These are phyloP conservation scores for Eilema sororculum DNA, from an alignment of 2,888 invertebrate species.

Conservation along the genomic window DNA sequence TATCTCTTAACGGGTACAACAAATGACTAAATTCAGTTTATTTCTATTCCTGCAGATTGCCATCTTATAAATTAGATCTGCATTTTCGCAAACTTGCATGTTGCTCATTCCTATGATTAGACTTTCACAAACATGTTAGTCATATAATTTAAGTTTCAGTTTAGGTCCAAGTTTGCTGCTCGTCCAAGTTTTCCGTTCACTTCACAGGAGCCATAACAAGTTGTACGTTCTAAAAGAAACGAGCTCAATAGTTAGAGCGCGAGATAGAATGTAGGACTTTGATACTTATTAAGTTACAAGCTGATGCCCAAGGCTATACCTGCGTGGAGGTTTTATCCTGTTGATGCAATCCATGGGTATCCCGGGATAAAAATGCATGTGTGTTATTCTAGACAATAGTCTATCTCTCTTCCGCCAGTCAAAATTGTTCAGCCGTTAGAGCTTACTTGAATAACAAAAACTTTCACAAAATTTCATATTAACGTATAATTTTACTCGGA, in stretches of 20 bases:
- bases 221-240: constrained; percentile 15
- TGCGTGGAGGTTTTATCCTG: too few relatives aligned
- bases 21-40: too few relatives aligned
- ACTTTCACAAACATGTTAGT: constrained; percentile 28
- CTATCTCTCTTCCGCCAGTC: too few relatives aligned
- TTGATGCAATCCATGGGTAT: too few relatives aligned
- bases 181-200: constrained; percentile 25
- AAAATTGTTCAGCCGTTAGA: too few relatives aligned
- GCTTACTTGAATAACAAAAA: too few relatives aligned
- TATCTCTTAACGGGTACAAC: too few relatives aligned
- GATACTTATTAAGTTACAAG: not conserved
- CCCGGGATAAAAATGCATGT: too few relatives aligned
- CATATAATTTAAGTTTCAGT: constrained; percentile 28
- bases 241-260: constrained; percentile 3
- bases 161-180: constrained; percentile 21
- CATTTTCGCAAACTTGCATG: constrained; percentile 10
- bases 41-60: not conserved
- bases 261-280: not conserved
- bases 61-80: not conserved
- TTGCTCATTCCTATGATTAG: constrained; percentile 21
- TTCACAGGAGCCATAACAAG: constrained; percentile 19
- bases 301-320: too few relatives aligned
- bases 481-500: too few relatives aligned
- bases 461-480: too few relatives aligned
- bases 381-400: too few relatives aligned